Evolutionary conservation across 2,888 invertebrate species (phyloP), one percentile per base, ranked within the genome.

Genomic region (Netelia melanura): DNA sequence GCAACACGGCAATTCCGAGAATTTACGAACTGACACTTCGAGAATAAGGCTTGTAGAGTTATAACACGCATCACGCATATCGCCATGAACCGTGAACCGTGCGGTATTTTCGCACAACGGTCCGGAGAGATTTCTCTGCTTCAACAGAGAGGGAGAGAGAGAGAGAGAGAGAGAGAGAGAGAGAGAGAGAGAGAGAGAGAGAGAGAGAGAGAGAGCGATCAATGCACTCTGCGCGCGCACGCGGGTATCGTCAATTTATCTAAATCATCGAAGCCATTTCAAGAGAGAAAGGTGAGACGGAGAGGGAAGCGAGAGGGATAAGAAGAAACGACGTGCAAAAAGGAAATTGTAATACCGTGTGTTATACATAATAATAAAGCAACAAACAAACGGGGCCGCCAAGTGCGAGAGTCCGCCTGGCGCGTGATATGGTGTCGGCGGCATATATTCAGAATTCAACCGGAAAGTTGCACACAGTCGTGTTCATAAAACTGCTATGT

Each of bases 361-460:
- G 89, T 88, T 89, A 87, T 83, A 87, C 87, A 86, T 89, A 90
- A 89, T 89, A 90, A 90, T 48, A 48, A 48, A 90, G 89, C 88
- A 88, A 89, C 88, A 88, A 87, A 87, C 88, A 85, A 86, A 85
- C 84, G 82, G 80, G 38, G 72, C 72, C 21, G 62, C 81, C 87
- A 82, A 64, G 79, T 65, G 83, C 79, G 86, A 76, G 81, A 82
- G 79, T 77, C 74, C 81, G 74, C 64, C 23, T 38, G 14, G 56
- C 75, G 65, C 76, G 68, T 77, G 67, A 78, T 78, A 76, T 64
- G 77, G 78, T 78, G 82, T 82, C 76, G 82, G 82, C 82, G 43
- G 70, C 25, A 52, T 62, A 78, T 78, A 78, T 82, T 71, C 71
- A 44, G 71, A 70, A 78, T 70, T 70, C 78, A 70, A 64, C 70